Evolutionary conservation across 1,140 invertebrate species (phyloP).

Genomic region (Ridgeia piscesae): DNA sequence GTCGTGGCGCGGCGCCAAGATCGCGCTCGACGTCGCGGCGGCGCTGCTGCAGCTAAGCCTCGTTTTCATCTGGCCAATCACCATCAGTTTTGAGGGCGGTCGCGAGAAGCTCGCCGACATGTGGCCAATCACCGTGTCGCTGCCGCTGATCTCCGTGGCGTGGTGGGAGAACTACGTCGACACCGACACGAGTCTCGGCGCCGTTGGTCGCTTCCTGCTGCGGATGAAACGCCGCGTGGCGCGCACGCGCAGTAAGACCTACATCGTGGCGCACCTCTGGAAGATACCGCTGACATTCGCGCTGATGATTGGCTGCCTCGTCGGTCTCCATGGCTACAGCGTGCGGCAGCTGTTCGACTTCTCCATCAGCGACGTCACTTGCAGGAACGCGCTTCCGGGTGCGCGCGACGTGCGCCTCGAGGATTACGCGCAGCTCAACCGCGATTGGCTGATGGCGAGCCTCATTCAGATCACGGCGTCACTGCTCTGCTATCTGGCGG

Average conservation of each 20-base stretch:
- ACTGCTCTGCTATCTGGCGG: slow-evolving; percentile 50
- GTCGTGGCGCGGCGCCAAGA: slow-evolving; percentile 29
- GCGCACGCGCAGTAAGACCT: slow-evolving; percentile 16
- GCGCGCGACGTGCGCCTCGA: slow-evolving; percentile 37
- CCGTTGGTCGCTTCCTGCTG: neutral
- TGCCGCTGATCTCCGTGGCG: slow-evolving; percentile 47
- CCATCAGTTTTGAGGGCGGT: slow-evolving; percentile 40
- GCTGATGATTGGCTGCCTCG: slow-evolving; percentile 41
- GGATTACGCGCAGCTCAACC: slow-evolving; percentile 22
- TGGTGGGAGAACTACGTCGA: slow-evolving; percentile 57
- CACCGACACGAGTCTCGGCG: slow-evolving; percentile 12
- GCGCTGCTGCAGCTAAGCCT: slow-evolving; percentile 41
- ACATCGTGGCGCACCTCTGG: neutral
- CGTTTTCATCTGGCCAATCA: slow-evolving; percentile 43
- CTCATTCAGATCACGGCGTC: slow-evolving; percentile 45
- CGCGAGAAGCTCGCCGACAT: slow-evolving; percentile 41
- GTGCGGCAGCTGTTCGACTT: slow-evolving; percentile 40
- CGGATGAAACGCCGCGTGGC: slow-evolving; percentile 16
- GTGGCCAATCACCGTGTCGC: slow-evolving; percentile 35
- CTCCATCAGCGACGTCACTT: slow-evolving; percentile 9
- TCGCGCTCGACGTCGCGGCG: slow-evolving; percentile 42
- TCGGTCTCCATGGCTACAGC: slow-evolving; percentile 36
- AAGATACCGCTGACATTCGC: slow-evolving; percentile 1
- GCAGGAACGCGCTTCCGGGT: slow-evolving; percentile 29
- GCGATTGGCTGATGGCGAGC: slow-evolving; percentile 39